Conservation (phyloP, 2,888 invertebrate species). For the Danaus chrysippus region DNA sequence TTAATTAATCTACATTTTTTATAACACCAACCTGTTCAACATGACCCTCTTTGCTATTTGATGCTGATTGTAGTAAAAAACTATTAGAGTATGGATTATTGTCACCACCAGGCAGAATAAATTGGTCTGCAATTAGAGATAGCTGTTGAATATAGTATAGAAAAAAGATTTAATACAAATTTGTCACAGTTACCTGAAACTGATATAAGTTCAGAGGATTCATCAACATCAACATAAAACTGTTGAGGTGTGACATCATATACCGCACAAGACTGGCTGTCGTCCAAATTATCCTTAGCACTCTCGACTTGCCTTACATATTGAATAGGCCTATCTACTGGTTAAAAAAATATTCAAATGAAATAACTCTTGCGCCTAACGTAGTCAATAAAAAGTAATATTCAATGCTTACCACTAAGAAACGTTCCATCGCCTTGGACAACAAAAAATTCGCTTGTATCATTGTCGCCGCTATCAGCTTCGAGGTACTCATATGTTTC, state of each 20-base stretch:
- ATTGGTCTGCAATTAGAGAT: too few relatives aligned
- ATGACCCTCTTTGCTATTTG: too few relatives aligned
- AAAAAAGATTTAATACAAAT: constrained; percentile 10
- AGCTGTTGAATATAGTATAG: not conserved
- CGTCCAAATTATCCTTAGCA: constrained; percentile 46
- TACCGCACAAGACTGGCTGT: constrained; percentile 47
- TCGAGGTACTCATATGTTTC: constrained; percentile 61
- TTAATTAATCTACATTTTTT: too few relatives aligned
- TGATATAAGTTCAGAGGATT: constrained; percentile 50
- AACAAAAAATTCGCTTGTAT: constrained; percentile 57
- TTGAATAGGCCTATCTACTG: constrained; percentile 61
- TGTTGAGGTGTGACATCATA: constrained; percentile 59
- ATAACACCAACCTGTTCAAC: too few relatives aligned
- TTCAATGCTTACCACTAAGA: constrained; percentile 43
- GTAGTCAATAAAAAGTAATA: not conserved
- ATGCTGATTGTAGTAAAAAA: too few relatives aligned
- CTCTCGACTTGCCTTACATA: constrained; percentile 56
- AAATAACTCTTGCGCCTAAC: not conserved
- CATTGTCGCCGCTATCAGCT: constrained; percentile 39
- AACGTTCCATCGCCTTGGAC: constrained; percentile 65
- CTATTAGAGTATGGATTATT: too few relatives aligned
- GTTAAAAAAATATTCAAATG: constrained; percentile 15
- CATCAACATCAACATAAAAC: constrained; percentile 59
- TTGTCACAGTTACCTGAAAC: constrained; percentile 45
- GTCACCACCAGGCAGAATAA: too few relatives aligned